Evolutionary conservation across 2,113 vertebrate genomes (phyloP).

Genomic region (Catharus fuscescens): DNA sequence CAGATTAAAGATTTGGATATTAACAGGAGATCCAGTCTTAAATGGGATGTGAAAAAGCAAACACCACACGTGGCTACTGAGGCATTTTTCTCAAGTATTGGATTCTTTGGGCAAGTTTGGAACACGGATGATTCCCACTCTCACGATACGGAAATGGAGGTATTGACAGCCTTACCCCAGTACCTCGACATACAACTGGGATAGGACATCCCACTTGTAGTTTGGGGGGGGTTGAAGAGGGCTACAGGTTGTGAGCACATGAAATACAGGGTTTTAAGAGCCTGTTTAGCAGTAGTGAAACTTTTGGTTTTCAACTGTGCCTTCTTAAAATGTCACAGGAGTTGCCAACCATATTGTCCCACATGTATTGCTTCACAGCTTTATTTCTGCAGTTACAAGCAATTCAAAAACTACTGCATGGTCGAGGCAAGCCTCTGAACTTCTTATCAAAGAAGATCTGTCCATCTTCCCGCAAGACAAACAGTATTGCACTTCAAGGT

Average conservation of each 20-base stretch:
- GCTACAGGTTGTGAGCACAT: not conserved
- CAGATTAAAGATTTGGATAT: not conserved
- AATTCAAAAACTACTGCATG: slow-evolving; percentile 63
- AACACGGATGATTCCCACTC: slow-evolving; percentile 9
- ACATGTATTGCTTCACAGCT: slow-evolving; percentile 66
- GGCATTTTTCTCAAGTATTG: slow-evolving; percentile 36
- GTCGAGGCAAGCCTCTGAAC: slow-evolving; percentile 58
- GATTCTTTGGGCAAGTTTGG: slow-evolving; percentile 41
- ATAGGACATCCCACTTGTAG: not conserved
- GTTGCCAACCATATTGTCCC: slow-evolving; percentile 47
- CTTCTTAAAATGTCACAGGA: slow-evolving; percentile 32
- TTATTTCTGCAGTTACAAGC: slow-evolving; percentile 74
- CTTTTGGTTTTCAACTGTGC: slow-evolving; percentile 35
- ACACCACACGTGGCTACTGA: slow-evolving; percentile 1
- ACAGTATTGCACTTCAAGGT: slow-evolving; percentile 80
- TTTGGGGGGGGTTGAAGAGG: not conserved
- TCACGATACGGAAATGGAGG: slow-evolving; percentile 33
- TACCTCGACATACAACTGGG: not conserved
- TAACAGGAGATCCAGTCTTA: slow-evolving; percentile 10
- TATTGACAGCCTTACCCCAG: slow-evolving; percentile 12
- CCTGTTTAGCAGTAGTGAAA: slow-evolving; percentile 45
- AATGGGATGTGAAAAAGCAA: slow-evolving; percentile 23
- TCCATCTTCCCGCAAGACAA: slow-evolving; percentile 68
- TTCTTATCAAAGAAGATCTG: slow-evolving; percentile 62
- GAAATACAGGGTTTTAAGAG: slow-evolving; percentile 15